phyloP scores from a whole-genome alignment of 2,113 vertebrate genomes.

The Alosa alosa region DNA sequence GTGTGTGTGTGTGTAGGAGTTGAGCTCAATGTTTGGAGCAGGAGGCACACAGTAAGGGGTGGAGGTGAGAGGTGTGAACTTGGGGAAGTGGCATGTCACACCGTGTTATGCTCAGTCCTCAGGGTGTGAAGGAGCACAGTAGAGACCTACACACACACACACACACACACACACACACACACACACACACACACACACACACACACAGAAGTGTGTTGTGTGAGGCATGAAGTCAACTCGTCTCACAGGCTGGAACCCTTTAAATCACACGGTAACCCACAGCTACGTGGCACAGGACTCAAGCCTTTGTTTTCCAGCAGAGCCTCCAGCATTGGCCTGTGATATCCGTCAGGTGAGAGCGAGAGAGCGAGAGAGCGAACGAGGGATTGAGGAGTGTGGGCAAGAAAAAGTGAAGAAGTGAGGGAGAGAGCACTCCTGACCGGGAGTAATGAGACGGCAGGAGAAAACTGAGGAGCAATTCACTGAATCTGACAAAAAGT shows the following conservation, averaged over 20 bases:
- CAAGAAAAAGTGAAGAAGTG: background rate
- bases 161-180: background rate
- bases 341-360: background rate
- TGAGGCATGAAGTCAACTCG: background rate
- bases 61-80: conserved; percentile 56
- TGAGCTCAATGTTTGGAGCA: background rate
- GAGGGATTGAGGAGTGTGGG: background rate
- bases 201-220: background rate
- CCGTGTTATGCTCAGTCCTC: conserved; percentile 44
- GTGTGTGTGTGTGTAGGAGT: conserved; percentile 21
- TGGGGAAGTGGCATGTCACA: conserved; percentile 56
- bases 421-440: background rate
- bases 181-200: background rate
- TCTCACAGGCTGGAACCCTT: background rate
- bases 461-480: background rate
- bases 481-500: no score
- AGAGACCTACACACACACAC: background rate
- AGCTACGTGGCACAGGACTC: conserved; percentile 34
- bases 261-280: conserved; percentile 51
- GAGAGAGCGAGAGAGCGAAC: background rate
- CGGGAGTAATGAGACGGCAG: background rate
- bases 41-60: conserved; percentile 23
- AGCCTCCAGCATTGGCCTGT: conserved; percentile 20
- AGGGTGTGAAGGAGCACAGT: background rate
- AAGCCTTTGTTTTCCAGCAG: conserved; percentile 44